Percentiles rank a stretch among this genome's conserved stretches.
Conservation (phyloP, 2,888 invertebrate species). For the Agriotes lineatus region DNA sequence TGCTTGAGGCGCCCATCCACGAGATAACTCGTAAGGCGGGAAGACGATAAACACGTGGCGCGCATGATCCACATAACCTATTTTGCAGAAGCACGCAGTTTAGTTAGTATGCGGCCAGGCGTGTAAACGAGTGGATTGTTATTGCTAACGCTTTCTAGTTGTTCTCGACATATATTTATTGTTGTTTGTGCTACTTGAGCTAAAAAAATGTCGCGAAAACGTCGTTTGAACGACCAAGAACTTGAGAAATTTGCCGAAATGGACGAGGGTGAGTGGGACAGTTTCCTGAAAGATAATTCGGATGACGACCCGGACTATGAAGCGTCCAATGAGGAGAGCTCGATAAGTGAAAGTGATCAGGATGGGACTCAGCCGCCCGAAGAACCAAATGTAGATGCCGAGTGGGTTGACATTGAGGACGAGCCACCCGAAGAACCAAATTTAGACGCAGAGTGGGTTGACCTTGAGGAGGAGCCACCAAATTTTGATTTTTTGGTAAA, state of each 20-base stretch:
- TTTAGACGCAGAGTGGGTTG: background rate
- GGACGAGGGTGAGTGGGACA: background rate
- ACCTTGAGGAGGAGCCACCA: background rate
- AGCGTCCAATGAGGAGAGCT: background rate
- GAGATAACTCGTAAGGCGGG: no score
- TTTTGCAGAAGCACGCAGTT: no score
- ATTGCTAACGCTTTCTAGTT: background rate
- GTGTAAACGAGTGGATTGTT: background rate
- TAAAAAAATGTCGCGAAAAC: background rate
- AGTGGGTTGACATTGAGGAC: background rate
- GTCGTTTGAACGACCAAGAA: background rate
- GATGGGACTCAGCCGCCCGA: background rate
- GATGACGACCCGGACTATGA: background rate
- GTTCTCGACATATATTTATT: background rate
- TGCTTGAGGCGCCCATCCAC: background rate
- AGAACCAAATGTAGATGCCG: background rate
- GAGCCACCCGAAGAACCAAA: background rate
- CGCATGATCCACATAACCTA: no score
- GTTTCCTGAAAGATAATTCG: background rate
- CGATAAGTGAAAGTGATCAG: background rate
- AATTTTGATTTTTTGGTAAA: background rate
- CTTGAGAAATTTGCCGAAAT: background rate
- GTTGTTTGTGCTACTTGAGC: background rate
- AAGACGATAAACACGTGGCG: no score
- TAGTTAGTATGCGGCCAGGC: background rate